phyloP scores from a whole-genome alignment of 2,888 invertebrate genomes.

The Cheilosia impressa region DNA sequence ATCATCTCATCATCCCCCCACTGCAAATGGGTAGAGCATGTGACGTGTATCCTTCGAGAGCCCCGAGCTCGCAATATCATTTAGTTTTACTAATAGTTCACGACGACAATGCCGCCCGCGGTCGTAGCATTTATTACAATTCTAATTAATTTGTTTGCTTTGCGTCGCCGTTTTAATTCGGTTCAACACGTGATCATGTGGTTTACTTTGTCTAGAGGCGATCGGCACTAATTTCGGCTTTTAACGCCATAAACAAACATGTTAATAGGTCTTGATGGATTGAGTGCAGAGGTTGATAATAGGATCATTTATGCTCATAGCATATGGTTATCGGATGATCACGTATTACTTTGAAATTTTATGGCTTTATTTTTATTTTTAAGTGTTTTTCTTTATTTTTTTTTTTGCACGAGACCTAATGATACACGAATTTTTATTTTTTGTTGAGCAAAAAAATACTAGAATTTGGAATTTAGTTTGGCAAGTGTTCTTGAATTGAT shows the following conservation, averaged over 20 bases:
- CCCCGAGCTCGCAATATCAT: constrained; percentile 24
- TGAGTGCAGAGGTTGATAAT: constrained; percentile 40
- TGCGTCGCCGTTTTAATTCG: constrained; percentile 37
- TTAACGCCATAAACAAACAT: constrained; percentile 11
- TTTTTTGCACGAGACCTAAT: constrained; percentile 17
- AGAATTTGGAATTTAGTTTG: constrained; percentile 20
- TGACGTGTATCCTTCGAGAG: constrained; percentile 34
- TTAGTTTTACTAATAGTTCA: neutral
- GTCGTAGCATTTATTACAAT: constrained; percentile 32
- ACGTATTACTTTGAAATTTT: constrained; percentile 44
- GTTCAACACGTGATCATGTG: constrained; percentile 62
- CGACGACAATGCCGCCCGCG: neutral
- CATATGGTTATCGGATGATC: constrained; percentile 46
- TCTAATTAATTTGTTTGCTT: constrained; percentile 70
- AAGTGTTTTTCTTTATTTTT: neutral
- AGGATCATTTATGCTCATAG: constrained; percentile 12
- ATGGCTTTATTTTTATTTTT: constrained; percentile 37
- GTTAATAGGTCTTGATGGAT: constrained; percentile 43
- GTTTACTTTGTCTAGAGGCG: constrained; percentile 6
- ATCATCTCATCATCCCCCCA: constrained; percentile 8
- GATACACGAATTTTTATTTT: neutral
- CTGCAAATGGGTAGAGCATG: constrained; percentile 33
- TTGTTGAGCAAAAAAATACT: neutral
- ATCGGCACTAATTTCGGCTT: constrained; percentile 33
- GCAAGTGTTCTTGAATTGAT: constrained; percentile 28